phyloP scores from a whole-genome alignment of 2,797 vertebrate genomes.

The Gephyroberyx darwinii region DNA sequence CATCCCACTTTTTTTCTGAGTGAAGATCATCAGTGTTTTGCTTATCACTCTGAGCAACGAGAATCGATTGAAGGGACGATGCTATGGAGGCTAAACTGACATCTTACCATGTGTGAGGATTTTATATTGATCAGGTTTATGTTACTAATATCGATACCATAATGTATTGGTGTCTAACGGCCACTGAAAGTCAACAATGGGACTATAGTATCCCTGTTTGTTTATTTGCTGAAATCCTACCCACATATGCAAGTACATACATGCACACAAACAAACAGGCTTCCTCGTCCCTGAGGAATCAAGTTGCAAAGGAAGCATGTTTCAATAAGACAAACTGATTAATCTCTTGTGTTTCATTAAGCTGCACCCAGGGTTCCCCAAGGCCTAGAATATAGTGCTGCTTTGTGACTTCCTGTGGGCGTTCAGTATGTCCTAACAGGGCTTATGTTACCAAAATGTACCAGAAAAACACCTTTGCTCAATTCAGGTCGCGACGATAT shows the following conservation, averaged over 20 bases:
- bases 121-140: too few relatives aligned
- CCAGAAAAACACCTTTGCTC: constrained; percentile 4
- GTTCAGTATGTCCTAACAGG: background rate
- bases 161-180: background rate
- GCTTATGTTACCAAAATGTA: background rate
- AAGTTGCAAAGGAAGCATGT: constrained; percentile 64
- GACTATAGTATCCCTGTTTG: background rate
- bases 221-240: constrained; percentile 1
- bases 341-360: constrained; percentile 77
- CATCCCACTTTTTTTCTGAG: background rate
- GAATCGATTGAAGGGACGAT: too few relatives aligned
- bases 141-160: background rate
- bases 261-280: constrained; percentile 13
- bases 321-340: constrained; percentile 72
- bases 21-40: too few relatives aligned
- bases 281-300: constrained; percentile 15
- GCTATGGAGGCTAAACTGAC: too few relatives aligned
- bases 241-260: constrained; percentile 9
- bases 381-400: constrained; percentile 28
- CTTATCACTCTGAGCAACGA: too few relatives aligned
- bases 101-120: too few relatives aligned
- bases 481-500: constrained; percentile 15
- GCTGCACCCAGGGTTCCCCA: constrained; percentile 44
- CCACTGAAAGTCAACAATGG: background rate
- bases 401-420: constrained; percentile 38